A percentile compares a stretch with the other conserved stretches of the same genome.
Conservation (phyloP, 2,797 vertebrate genomes). For the Tangara arthus region DNA sequence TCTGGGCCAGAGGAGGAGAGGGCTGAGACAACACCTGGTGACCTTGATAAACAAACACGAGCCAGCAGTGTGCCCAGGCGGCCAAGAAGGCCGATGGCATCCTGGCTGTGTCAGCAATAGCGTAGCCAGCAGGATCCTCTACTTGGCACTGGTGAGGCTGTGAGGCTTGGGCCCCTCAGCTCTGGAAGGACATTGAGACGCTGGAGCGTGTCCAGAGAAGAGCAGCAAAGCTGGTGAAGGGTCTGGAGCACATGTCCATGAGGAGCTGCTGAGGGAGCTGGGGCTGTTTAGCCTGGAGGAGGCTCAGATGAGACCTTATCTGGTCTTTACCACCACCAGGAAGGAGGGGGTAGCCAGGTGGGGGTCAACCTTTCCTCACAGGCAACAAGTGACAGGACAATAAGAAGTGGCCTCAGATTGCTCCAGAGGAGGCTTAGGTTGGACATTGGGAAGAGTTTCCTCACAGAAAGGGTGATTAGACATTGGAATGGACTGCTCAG, state of each 20-base stretch:
- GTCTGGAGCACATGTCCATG: accelerated
- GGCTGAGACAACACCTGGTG: background rate
- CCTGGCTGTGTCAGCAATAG: background rate
- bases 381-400: background rate
- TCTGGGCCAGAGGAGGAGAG: background rate
- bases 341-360: background rate
- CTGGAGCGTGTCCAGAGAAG: accelerated
- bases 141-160: accelerated
- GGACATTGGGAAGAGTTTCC: background rate
- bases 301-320: no score
- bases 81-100: background rate
- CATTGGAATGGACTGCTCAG: background rate
- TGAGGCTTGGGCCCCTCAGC: background rate
- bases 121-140: background rate
- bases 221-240: background rate
- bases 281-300: no score
- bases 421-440: background rate
- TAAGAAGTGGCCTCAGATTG: background rate
- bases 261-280: background rate
- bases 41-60: accelerated
- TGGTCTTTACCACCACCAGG: accelerated
- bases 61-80: background rate
- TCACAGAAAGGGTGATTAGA: background rate
- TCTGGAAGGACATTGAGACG: background rate
- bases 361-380: background rate